Conservation (phyloP, 2,113 vertebrate genomes). For the Tenrec ecaudatus region DNA sequence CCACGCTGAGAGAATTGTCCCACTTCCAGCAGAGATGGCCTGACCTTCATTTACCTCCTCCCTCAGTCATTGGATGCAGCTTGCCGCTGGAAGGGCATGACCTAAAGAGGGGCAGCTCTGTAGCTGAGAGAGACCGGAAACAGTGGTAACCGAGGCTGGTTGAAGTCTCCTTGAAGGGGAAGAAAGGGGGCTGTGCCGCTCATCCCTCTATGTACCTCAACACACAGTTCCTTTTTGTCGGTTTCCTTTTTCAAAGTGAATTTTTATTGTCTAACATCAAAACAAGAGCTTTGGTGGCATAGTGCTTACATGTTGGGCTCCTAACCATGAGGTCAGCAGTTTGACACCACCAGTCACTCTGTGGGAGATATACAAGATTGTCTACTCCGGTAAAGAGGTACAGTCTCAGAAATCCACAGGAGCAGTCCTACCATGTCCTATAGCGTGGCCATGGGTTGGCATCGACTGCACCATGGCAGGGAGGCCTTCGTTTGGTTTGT, state of each 20-base stretch:
- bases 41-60: not conserved
- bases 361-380: too few species aligned
- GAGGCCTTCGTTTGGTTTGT: too few species aligned
- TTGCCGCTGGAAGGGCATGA: not conserved
- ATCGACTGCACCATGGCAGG: not conserved
- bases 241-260: not conserved
- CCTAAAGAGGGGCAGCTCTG: not conserved
- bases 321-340: not conserved
- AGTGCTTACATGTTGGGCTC: not conserved
- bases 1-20: not conserved
- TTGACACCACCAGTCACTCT: not conserved
- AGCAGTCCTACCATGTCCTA: too few species aligned
- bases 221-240: not conserved
- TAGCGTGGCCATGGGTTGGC: not conserved
- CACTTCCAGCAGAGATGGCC: not conserved
- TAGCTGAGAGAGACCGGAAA: not conserved
- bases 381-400: too few species aligned
- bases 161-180: not conserved
- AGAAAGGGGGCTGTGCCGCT: not conserved
- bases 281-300: not conserved
- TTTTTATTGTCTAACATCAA: not conserved
- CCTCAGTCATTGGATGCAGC: not conserved
- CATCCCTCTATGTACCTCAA: not conserved
- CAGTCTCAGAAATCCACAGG: not conserved
- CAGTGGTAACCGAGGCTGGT: not conserved